phyloP scores from a whole-genome alignment of 1,140 invertebrate genomes.

The Macrobrachium rosenbergii region DNA sequence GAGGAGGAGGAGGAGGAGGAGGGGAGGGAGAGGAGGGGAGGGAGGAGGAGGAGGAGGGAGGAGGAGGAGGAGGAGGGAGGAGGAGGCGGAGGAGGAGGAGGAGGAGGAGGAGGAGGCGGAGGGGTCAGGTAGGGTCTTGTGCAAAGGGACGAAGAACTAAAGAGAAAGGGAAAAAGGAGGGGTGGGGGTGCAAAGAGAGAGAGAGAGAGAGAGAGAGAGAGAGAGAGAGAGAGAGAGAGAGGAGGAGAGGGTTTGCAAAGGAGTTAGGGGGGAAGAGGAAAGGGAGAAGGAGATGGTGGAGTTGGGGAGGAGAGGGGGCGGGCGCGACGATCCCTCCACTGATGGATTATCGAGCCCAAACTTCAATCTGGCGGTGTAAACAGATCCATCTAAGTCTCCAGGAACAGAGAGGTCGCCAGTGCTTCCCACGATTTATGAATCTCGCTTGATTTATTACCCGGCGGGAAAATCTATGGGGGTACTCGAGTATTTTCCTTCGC shows the following conservation, averaged over 20 bases:
- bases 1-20: background rate
- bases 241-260: background rate
- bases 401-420: conserved; percentile 66
- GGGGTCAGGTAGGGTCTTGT: background rate
- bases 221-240: background rate
- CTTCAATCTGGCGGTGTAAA: conserved; percentile 67
- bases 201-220: background rate
- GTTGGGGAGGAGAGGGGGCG: background rate
- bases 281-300: background rate
- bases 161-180: background rate
- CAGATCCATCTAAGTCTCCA: conserved; percentile 65
- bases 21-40: background rate
- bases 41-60: background rate
- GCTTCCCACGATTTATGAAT: conserved; percentile 66
- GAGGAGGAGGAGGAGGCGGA: background rate
- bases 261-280: background rate
- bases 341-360: conserved; percentile 67
- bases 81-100: background rate
- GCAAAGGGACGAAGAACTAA: background rate
- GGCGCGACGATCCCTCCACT: conserved; percentile 42
- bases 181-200: background rate
- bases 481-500: conserved; percentile 47
- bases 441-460: conserved; percentile 66
- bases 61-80: background rate
- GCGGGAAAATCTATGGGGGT: conserved; percentile 65